Conservation (phyloP, 1,140 invertebrate species). For the Ylistrum balloti region DNA sequence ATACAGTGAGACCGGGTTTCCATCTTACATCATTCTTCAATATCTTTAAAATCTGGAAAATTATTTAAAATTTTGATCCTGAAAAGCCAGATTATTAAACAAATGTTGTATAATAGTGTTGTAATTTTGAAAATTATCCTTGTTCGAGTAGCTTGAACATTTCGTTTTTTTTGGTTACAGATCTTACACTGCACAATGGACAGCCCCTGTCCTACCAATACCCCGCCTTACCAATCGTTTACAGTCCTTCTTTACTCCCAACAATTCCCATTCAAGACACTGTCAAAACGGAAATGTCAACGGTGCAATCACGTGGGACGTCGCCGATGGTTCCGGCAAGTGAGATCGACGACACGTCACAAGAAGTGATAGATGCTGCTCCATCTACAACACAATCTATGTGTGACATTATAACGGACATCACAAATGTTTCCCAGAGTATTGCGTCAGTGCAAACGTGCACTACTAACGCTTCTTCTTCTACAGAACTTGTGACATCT, state of each 20-base stretch:
- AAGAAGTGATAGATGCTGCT: conserved; percentile 51
- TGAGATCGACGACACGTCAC: conserved; percentile 60
- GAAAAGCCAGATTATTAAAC: no score
- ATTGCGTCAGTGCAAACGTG: conserved; percentile 19
- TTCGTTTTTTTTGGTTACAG: conserved; percentile 65
- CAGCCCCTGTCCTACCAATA: conserved; percentile 29
- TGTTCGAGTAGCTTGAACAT: no score
- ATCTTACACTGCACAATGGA: conserved; percentile 50
- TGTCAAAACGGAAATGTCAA: conserved; percentile 69
- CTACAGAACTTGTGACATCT: not conserved
- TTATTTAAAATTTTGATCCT: no score
- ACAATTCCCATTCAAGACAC: conserved; percentile 40
- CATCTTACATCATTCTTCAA: no score
- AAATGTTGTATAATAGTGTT: no score
- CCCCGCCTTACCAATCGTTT: conserved; percentile 45
- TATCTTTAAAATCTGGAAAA: no score
- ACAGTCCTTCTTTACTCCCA: conserved; percentile 41
- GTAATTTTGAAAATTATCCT: no score
- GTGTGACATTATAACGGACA: conserved; percentile 26
- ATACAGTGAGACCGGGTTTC: no score
- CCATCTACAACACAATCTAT: conserved; percentile 28
- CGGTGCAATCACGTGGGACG: conserved; percentile 76
- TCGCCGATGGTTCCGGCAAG: conserved; percentile 76
- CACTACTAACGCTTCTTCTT: not conserved
- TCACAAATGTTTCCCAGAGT: conserved; percentile 26